Percentiles rank a stretch among this genome's conserved stretches.
Conservation (phyloP, 1,140 invertebrate genomes). For the Wasmannia auropunctata region DNA sequence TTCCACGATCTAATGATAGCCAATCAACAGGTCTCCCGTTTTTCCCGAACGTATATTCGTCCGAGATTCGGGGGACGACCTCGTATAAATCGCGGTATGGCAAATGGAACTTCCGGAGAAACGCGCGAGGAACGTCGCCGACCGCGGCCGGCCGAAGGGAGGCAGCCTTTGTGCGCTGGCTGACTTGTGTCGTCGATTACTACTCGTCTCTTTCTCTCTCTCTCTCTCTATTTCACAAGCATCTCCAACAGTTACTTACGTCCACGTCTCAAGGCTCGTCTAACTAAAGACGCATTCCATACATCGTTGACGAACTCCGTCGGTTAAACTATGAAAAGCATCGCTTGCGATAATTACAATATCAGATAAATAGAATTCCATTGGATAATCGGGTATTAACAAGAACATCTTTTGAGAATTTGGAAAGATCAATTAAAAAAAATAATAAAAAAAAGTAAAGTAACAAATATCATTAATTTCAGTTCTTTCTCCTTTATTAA, state of each 20-base stretch:
- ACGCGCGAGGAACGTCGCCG: constrained; percentile 29
- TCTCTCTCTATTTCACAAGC: constrained; percentile 9
- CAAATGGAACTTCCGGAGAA: constrained; percentile 46
- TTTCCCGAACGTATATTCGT: not conserved
- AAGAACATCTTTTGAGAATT: not conserved
- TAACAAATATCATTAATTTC: not conserved
- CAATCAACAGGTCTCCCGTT: constrained; percentile 43
- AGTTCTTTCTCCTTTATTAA: not conserved
- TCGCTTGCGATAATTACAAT: not conserved
- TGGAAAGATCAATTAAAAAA: not conserved
- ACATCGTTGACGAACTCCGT: not conserved
- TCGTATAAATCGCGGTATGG: constrained; percentile 42
- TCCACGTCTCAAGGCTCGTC: not conserved
- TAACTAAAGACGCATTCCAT: not conserved
- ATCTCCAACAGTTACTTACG: not conserved
- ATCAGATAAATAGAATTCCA: not conserved
- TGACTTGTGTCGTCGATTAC: constrained; percentile 50
- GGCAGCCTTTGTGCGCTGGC: not conserved
- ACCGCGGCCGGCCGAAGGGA: constrained; percentile 1
- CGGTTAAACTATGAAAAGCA: not conserved
- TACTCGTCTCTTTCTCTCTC: constrained; percentile 8
- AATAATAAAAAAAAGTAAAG: no score
- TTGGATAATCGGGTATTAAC: not conserved
- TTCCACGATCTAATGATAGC: constrained; percentile 11
- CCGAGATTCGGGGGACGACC: not conserved